Conservation (phyloP, 2,888 invertebrate genomes). For the Cyaniris semiargus region DNA sequence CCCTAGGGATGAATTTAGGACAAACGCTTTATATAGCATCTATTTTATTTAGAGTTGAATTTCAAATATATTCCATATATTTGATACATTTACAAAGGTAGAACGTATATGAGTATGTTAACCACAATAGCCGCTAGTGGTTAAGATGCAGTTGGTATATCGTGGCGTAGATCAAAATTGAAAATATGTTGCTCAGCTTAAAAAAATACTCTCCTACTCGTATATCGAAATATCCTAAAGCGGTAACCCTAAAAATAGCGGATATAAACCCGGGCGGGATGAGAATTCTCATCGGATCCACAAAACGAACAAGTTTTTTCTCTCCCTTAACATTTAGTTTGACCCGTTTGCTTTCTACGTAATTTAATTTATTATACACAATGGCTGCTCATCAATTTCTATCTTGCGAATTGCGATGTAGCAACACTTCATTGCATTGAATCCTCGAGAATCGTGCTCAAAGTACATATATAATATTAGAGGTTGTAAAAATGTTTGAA, state of each 20-base stretch:
- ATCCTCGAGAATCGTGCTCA: neutral
- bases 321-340: conserved; percentile 67
- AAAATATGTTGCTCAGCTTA: neutral
- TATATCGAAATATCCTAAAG: neutral
- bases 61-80: neutral
- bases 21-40: neutral
- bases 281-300: conserved; percentile 69
- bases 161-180: neutral
- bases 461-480: neutral
- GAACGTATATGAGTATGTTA: no score
- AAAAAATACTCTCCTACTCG: neutral
- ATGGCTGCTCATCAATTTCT: conserved; percentile 56
- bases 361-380: conserved; percentile 71
- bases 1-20: neutral
- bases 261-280: conserved; percentile 57
- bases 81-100: neutral
- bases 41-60: neutral
- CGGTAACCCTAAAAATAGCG: conserved; percentile 30
- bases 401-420: conserved; percentile 56
- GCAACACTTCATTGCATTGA: conserved; percentile 46
- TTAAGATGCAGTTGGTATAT: neutral
- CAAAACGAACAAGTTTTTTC: conserved; percentile 70
- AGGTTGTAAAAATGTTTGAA: no score
- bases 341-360: conserved; percentile 59
- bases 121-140: neutral